A percentile compares a stretch with the other conserved stretches of the same genome.
These are phyloP conservation scores for Iselma pallidipennis DNA, from an alignment of 2,888 invertebrate genomes.

Conservation along the genomic window DNA sequence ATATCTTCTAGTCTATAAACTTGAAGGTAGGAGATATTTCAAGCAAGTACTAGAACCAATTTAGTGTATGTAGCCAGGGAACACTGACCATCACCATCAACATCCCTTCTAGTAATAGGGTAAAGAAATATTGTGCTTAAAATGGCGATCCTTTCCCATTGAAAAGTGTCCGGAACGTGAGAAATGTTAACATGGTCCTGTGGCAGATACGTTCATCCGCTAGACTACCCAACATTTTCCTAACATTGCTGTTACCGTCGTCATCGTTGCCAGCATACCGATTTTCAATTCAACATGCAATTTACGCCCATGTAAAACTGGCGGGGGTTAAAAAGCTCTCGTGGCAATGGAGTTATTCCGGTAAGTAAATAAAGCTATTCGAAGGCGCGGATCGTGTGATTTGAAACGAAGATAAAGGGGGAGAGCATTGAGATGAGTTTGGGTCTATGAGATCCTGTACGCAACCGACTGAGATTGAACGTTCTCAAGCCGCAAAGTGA, in stretches of 20 bases:
- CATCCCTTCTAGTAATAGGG: too few species aligned
- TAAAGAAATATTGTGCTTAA: too few species aligned
- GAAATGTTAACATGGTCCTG: neutral
- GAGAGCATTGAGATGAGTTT: conserved; percentile 19
- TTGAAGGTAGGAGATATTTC: too few species aligned
- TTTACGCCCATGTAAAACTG: conserved; percentile 42
- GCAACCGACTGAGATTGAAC: conserved; percentile 43
- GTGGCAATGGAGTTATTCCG: conserved; percentile 48
- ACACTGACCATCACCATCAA: too few species aligned
- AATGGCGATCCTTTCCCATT: too few species aligned
- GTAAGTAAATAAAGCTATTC: conserved; percentile 51
- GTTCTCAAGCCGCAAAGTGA: conserved; percentile 44
- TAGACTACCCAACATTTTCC: neutral
- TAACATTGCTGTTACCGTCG: too few species aligned
- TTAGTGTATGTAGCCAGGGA: too few species aligned
- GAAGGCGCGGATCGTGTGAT: conserved; percentile 46
- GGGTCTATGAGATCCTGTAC: conserved; percentile 11
- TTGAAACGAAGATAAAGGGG: conserved; percentile 46
- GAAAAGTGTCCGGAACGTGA: neutral
- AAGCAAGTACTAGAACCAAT: too few species aligned
- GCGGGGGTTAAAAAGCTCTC: conserved; percentile 39
- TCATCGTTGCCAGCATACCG: conserved; percentile 29
- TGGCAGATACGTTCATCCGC: neutral
- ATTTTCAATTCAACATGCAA: conserved; percentile 38
- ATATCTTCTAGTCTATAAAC: too few species aligned